These are phyloP conservation scores for Hyperoodon ampullatus DNA, from an alignment of 2,113 vertebrate species.

Conservation along the genomic window DNA sequence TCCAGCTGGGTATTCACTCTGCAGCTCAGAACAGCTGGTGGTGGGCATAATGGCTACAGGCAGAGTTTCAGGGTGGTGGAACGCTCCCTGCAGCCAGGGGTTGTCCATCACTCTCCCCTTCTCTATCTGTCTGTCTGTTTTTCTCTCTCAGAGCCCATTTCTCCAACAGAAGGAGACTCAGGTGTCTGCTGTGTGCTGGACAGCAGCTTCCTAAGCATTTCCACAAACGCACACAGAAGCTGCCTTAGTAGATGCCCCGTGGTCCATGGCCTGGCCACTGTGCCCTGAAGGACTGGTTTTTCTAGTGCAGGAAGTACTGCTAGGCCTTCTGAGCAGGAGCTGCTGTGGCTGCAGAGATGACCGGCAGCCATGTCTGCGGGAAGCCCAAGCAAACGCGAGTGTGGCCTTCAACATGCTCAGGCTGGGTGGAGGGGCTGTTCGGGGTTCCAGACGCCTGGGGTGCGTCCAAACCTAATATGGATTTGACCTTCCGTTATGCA, in stretches of 20 bases:
- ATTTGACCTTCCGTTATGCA: too few relatives aligned
- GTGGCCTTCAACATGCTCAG: background rate
- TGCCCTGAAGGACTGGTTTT: background rate
- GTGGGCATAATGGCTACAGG: too few relatives aligned
- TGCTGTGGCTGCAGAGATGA: constrained; percentile 84
- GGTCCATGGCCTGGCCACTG: too few relatives aligned
- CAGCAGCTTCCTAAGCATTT: background rate
- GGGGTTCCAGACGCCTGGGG: background rate
- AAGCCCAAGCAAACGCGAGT: constrained; percentile 73
- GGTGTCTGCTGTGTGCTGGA: background rate
- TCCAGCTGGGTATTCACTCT: background rate
- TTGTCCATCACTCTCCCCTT: background rate
- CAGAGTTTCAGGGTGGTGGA: too few relatives aligned
- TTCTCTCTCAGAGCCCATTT: accelerated
- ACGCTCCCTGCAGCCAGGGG: background rate
- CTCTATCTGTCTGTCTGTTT: too few relatives aligned
- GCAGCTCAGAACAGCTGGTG: background rate
- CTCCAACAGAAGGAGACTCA: background rate
- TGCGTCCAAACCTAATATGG: background rate
- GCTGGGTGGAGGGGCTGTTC: background rate
- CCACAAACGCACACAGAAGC: background rate
- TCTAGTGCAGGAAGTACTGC: constrained; percentile 81
- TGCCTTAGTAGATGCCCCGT: background rate
- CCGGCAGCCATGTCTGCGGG: constrained; percentile 79
- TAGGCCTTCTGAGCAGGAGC: constrained; percentile 84